phyloP scores from a whole-genome alignment of 2,797 vertebrate genomes.

The Coilia nasus region DNA sequence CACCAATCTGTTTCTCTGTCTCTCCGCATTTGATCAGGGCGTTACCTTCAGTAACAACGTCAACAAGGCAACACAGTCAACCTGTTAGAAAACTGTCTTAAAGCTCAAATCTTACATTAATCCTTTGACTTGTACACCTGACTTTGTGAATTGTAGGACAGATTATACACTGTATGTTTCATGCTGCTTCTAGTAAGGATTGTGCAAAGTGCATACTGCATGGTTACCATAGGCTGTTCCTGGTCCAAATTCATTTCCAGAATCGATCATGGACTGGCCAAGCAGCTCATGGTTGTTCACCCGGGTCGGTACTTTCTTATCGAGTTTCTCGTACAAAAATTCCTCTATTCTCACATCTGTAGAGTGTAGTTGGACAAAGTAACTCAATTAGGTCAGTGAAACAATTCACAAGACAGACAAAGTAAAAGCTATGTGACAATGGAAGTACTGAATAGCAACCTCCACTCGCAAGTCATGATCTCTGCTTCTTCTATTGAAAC shows the following conservation, averaged over 20 bases:
- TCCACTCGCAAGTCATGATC: no score
- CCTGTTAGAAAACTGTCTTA: no score
- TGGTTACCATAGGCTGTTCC: slow-evolving; percentile 93
- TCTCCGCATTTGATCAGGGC: slow-evolving; percentile 97
- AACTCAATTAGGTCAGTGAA: slow-evolving; percentile 65
- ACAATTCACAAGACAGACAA: slow-evolving; percentile 61
- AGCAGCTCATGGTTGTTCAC: slow-evolving; percentile 94
- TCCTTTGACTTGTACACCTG: not conserved
- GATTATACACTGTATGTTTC: not conserved
- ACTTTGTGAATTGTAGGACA: not conserved
- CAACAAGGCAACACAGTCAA: not conserved
- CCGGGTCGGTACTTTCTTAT: slow-evolving; percentile 93
- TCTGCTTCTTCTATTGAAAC: no score
- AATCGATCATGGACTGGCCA: slow-evolving; percentile 93
- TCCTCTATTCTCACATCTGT: slow-evolving; percentile 97
- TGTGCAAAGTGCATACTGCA: not conserved
- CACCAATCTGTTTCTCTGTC: slow-evolving; percentile 93
- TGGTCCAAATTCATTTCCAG: slow-evolving; percentile 93
- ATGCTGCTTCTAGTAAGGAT: not conserved
- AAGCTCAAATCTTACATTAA: no score
- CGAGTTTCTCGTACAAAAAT: slow-evolving; percentile 97
- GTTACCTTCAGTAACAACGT: slow-evolving; percentile 81
- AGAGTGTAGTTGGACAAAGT: slow-evolving; percentile 43
- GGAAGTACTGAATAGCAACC: no score
- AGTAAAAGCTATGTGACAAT: no score